phyloP scores from a whole-genome alignment of 2,113 vertebrate genomes.

The Vidua chalybeata region DNA sequence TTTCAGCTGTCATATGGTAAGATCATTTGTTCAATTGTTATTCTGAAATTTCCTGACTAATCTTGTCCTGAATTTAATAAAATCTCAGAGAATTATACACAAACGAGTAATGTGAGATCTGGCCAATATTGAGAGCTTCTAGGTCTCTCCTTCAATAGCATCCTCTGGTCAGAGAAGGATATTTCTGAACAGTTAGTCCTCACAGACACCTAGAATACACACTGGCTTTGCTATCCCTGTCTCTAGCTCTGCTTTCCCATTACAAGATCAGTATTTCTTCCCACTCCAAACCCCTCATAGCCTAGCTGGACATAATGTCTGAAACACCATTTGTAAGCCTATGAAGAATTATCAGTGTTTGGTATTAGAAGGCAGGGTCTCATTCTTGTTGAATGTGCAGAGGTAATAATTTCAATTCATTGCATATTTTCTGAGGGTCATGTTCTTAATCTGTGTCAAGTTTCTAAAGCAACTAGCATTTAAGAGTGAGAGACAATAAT shows the following conservation, averaged over 20 bases:
- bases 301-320: neutral
- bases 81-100: neutral
- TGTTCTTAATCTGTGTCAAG: neutral
- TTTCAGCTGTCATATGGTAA: neutral
- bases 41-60: slow-evolving; percentile 17
- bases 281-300: neutral
- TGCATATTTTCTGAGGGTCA: neutral
- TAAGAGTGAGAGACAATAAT: neutral
- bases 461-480: slow-evolving; percentile 11
- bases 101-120: neutral
- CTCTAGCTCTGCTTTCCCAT: neutral
- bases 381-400: neutral
- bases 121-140: neutral
- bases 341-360: neutral
- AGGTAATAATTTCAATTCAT: neutral
- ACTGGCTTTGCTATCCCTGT: neutral
- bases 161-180: neutral
- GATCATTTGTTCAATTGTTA: slow-evolving; percentile 11
- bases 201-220: neutral
- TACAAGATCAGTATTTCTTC: neutral
- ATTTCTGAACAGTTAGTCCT: neutral
- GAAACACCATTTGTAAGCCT: neutral
- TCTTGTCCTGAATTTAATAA: neutral
- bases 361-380: neutral
- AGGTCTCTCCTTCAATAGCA: neutral